Percentiles rank a stretch among this genome's conserved stretches.
These are phyloP conservation scores for Theocolax elegans DNA, from an alignment of 1,140 invertebrate genomes.

Conservation along the genomic window DNA sequence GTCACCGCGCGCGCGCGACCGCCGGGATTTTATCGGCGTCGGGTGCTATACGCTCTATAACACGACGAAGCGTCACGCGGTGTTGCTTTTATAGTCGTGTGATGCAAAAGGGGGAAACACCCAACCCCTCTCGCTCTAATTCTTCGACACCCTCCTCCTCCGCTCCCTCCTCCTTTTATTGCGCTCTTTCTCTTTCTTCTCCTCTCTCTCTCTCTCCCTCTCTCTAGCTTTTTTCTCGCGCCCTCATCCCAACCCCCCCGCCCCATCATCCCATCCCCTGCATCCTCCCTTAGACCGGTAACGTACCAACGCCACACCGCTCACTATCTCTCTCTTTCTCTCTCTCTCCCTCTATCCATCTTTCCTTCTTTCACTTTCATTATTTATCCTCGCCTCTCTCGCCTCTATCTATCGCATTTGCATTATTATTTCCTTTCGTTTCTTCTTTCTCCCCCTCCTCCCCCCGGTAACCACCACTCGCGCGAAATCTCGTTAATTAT, in stretches of 20 bases:
- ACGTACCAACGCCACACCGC: too few species aligned
- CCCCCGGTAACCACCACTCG: too few species aligned
- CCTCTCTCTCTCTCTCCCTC: neutral
- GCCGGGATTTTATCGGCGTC: conserved; percentile 30
- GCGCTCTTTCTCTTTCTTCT: neutral
- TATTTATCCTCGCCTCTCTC: neutral
- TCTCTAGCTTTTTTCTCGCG: neutral
- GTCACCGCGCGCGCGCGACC: neutral
- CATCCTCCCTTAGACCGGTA: too few species aligned
- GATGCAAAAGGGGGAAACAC: neutral
- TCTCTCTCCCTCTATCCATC: neutral
- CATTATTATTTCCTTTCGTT: too few species aligned
- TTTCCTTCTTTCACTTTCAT: neutral
- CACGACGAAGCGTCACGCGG: neutral
- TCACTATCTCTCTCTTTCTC: too few species aligned
- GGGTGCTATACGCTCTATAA: conserved; percentile 4
- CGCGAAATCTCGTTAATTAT: too few species aligned
- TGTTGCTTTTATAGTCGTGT: conserved; percentile 1
- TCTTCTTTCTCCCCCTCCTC: too few species aligned
- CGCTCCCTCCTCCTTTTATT: neutral
- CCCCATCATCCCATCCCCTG: too few species aligned
- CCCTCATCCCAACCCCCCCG: neutral
- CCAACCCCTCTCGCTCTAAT: conserved; percentile 19
- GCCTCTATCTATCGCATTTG: too few species aligned
- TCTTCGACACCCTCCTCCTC: neutral